Conservation (phyloP, 2,797 vertebrate species). For the Limosa lapponica region DNA sequence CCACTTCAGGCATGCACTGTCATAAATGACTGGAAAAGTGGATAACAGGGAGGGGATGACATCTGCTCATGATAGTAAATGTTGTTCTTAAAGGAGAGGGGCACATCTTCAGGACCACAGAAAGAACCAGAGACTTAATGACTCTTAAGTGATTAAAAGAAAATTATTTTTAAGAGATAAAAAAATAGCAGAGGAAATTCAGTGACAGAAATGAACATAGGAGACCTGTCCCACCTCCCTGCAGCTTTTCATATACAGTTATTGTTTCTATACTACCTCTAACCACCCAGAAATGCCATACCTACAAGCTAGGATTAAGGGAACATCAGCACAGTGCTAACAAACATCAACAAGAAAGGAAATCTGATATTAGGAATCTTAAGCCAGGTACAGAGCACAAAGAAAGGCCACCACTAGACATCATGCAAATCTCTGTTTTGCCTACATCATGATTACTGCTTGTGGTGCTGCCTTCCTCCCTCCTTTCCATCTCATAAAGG, state of each 20-base stretch:
- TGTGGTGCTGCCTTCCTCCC: not conserved
- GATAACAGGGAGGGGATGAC: not conserved
- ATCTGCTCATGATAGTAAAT: not conserved
- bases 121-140: not conserved
- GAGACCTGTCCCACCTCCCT: not conserved
- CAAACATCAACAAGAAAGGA: not conserved
- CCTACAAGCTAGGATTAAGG: not conserved
- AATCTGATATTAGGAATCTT: not conserved
- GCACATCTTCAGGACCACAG: not conserved
- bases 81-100: not conserved
- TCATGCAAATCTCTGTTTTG: not conserved
- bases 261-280: not conserved
- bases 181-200: not conserved
- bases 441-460: not conserved
- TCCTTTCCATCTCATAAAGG: not conserved
- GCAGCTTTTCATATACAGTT: not conserved
- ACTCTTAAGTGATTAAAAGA: not conserved
- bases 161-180: not conserved
- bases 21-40: not conserved
- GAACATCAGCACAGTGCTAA: not conserved
- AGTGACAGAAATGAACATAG: not conserved
- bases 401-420: not conserved
- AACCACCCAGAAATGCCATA: not conserved
- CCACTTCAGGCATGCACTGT: not conserved
- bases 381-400: not conserved